Evolutionary conservation across 1,140 invertebrate species (phyloP).

Genomic region (Drosophila pseudoananassae): DNA sequence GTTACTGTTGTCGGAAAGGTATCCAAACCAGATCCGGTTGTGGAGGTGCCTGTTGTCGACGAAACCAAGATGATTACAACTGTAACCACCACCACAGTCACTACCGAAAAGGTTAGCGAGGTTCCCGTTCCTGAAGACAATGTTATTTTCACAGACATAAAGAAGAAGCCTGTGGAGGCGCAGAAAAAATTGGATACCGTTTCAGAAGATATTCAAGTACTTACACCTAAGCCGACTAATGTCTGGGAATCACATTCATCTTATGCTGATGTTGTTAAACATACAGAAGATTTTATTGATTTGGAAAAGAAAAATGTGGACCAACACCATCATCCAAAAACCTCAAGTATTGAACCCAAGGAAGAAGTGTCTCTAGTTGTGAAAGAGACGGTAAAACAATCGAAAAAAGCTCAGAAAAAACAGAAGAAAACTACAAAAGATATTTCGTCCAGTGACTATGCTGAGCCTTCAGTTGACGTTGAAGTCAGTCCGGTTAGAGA

Average conservation of each 20-base stretch:
- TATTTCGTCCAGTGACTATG: not conserved
- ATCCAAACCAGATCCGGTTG: not conserved
- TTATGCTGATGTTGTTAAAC: constrained; percentile 71
- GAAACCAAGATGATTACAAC: no score
- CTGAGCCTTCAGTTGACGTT: not conserved
- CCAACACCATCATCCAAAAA: not conserved
- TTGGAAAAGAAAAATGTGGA: constrained; percentile 60
- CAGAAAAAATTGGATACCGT: not conserved
- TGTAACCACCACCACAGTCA: no score
- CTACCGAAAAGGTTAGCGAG: no score
- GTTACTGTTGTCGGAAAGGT: not conserved
- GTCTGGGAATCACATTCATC: constrained; percentile 57
- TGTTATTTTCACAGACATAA: no score
- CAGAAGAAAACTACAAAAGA: not conserved
- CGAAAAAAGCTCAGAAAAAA: constrained; percentile 24
- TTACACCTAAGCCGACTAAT: not conserved
- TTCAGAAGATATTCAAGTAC: not conserved
- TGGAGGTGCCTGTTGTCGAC: constrained; percentile 7
- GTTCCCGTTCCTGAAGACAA: no score
- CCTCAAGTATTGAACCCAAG: not conserved
- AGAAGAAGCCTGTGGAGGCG: no score
- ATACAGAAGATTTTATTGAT: constrained; percentile 59
- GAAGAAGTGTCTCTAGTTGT: not conserved
- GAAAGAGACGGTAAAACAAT: constrained; percentile 32
- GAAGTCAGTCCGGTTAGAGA: not conserved